Base-by-base conservation (phyloP, 2,113 vertebrate species). In the Notechis scutatus region DNA sequence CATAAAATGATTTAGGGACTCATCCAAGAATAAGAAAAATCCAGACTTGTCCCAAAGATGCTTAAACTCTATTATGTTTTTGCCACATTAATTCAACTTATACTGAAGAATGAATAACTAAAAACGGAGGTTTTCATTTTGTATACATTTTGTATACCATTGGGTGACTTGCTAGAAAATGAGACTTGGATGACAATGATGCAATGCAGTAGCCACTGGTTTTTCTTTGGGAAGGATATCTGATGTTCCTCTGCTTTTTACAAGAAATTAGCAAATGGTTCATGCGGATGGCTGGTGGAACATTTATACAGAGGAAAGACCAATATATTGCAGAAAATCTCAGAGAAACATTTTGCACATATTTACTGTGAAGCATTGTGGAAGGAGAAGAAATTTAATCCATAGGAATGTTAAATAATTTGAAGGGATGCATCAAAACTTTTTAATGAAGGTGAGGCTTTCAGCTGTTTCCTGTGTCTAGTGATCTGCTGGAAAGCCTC, bases 111-210 rank as follows among this genome's bases (percentile, higher is more conserved):
- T 11, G 9, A 45, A 15, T 89, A 9, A 0, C 0, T 52, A 42
- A 94, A 92, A 85, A 86, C 64, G 0, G 1, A 0, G 56, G 5
- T n/a, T 47, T 23, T 8, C 34, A 59, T 61, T 89, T 52, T 91
- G 5, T 34, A 92, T 0, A 34, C 93, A 95, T 95, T 89, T 39
- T 90, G 91, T 1, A 92, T 87, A 29, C 50, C 91, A 90, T n/a
- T 59, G 74, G 91, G 34, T 90, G 2, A 26, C 92, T 94, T 91
- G 3, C 10, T 86, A 3, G 94, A 64, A 74, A 0, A n/a, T 26
- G 1, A 20, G 14, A 57, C 85, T 57, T 52, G 10, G 50, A 54
- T 69, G 47, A 9, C 8, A 59, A 92, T 54, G 87, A 93, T 52
- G 4, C 1, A 69, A 87, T 86, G 1, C 61, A 81, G 57, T 1